A percentile compares a stretch with the other conserved stretches of the same genome.
These are phyloP conservation scores for Alaudala cheleensis DNA, from an alignment of 2,113 vertebrate species.

Conservation along the genomic window DNA sequence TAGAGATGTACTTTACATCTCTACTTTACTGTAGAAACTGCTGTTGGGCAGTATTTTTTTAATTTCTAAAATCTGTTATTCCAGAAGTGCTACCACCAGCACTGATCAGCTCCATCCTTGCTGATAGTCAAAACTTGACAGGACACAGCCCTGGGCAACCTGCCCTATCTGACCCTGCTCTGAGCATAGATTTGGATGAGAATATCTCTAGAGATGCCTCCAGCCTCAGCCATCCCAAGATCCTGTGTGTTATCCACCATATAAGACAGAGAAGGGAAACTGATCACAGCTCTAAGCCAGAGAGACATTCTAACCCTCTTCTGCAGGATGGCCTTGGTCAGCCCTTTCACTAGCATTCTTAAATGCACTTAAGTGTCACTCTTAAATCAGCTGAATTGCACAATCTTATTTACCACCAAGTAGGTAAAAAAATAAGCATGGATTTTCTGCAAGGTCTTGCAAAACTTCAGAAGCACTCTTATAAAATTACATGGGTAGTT, in stretches of 20 bases:
- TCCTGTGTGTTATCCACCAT: fast-evolving
- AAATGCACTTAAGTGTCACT: not conserved
- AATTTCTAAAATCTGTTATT: too few relatives aligned
- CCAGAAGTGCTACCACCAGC: too few relatives aligned
- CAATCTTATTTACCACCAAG: not conserved
- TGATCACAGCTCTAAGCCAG: not conserved
- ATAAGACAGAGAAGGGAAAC: not conserved
- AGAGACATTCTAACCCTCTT: not conserved
- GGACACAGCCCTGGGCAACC: not conserved
- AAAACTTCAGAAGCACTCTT: not conserved
- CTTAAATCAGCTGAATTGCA: not conserved
- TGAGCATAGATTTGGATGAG: not conserved
- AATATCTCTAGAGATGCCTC: not conserved
- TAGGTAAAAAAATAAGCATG: not conserved
- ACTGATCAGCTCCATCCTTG: not conserved
- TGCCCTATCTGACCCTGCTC: not conserved
- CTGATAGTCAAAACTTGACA: not conserved
- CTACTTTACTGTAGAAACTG: too few relatives aligned
- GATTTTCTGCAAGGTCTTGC: not conserved
- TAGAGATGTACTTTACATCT: not conserved
- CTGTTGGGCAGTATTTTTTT: too few relatives aligned
- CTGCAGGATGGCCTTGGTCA: not conserved
- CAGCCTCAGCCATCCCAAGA: not conserved
- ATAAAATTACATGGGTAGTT: not conserved
- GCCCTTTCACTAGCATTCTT: fast-evolving